phyloP scores from a whole-genome alignment of 2,113 vertebrate species.

The Ivindomyrus marchei region DNA sequence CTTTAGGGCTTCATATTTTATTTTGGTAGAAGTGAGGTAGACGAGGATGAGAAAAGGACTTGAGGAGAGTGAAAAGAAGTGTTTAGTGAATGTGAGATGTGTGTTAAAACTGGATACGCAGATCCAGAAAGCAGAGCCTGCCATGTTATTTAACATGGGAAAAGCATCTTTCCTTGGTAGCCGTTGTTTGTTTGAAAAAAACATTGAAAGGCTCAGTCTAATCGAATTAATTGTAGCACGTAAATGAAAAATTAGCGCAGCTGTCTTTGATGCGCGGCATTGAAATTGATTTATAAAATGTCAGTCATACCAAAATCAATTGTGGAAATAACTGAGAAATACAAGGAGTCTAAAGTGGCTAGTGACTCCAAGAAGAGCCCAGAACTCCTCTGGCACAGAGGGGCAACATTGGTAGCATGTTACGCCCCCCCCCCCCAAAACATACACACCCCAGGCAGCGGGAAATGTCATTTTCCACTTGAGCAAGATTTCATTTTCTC shows the following conservation, averaged over 20 bases:
- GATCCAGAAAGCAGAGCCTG: not conserved
- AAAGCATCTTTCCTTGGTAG: not conserved
- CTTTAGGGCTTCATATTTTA: not conserved
- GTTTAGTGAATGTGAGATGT: not conserved
- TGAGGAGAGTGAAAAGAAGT: not conserved
- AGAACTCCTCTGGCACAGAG: not conserved
- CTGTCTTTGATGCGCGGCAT: not conserved
- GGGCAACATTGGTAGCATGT: not conserved
- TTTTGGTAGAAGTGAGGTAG: not conserved
- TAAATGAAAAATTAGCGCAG: not conserved
- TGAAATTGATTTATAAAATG: not conserved
- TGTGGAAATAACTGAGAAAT: not conserved
- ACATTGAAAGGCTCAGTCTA: not conserved
- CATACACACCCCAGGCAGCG: not conserved
- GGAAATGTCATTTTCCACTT: not conserved
- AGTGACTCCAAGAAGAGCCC: not conserved
- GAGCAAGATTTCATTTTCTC: slow-evolving; percentile 2
- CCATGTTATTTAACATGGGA: not conserved
- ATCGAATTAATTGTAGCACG: not conserved
- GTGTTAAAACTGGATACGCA: not conserved
- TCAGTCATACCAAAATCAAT: not conserved
- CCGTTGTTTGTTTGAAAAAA: not conserved
- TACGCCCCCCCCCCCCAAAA: not conserved
- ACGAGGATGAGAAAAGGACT: not conserved
- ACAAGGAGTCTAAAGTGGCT: not conserved